Conservation (phyloP, 2,888 invertebrate species). For the Hirtodrosophila histrioides region DNA sequence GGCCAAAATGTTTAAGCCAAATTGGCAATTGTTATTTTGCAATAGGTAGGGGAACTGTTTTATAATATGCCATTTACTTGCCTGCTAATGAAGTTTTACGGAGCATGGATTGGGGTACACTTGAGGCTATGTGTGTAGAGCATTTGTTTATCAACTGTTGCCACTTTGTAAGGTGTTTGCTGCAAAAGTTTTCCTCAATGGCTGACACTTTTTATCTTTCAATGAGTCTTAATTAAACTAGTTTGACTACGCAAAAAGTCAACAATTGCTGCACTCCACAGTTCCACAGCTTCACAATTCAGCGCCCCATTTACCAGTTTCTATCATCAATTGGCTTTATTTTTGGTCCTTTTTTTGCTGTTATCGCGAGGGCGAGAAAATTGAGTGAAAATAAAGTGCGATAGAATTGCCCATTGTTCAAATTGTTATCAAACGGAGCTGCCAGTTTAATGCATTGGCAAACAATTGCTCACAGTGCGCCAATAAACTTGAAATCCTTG, state of each 20-base stretch:
- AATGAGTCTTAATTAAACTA: slow-evolving; percentile 71
- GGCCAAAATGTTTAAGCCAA: slow-evolving; percentile 72
- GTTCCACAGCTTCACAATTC: slow-evolving; percentile 4
- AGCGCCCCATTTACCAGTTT: background rate
- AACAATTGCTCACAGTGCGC: slow-evolving; percentile 66
- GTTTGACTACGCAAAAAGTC: slow-evolving; percentile 60
- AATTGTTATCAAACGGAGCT: slow-evolving; percentile 66
- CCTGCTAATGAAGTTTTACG: slow-evolving; percentile 49
- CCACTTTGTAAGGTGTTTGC: slow-evolving; percentile 47
- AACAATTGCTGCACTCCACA: slow-evolving; percentile 47
- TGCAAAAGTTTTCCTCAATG: slow-evolving; percentile 24
- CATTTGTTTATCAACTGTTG: slow-evolving; percentile 40
- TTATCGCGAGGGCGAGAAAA: slow-evolving; percentile 6
- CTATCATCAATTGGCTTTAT: slow-evolving; percentile 20
- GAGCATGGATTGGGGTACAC: background rate
- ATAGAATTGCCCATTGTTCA: slow-evolving; percentile 56
- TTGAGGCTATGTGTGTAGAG: background rate
- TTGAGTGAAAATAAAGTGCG: slow-evolving; percentile 45
- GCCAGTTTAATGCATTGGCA: slow-evolving; percentile 74
- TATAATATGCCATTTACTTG: slow-evolving; percentile 55
- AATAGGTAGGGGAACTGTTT: slow-evolving; percentile 35
- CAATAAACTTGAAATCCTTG: slow-evolving; percentile 33
- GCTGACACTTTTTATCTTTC: slow-evolving; percentile 8
- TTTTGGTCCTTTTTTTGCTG: slow-evolving; percentile 6
- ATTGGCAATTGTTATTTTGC: slow-evolving; percentile 71